phyloP scores from a whole-genome alignment of 2,888 invertebrate species.

The Nineta flava region DNA sequence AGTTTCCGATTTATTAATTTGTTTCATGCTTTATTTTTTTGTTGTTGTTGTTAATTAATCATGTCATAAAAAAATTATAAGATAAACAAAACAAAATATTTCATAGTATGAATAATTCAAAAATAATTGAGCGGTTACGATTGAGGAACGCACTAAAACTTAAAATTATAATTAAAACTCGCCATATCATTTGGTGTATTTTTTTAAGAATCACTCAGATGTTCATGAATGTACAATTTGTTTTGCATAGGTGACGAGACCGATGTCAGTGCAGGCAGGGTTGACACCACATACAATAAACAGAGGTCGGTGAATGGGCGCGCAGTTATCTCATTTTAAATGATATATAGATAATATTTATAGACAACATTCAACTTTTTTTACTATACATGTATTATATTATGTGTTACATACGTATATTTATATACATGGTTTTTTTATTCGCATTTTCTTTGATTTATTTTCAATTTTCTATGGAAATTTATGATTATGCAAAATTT shows the following conservation, averaged over 20 bases:
- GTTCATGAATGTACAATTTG: slow-evolving; percentile 13
- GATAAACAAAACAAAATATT: slow-evolving; percentile 6
- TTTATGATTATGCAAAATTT: too few species aligned
- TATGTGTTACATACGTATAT: background rate
- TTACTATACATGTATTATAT: background rate
- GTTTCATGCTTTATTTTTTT: slow-evolving; percentile 29
- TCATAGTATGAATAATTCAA: background rate
- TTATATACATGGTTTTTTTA: background rate
- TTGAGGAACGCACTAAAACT: background rate
- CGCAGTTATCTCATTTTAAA: slow-evolving; percentile 1
- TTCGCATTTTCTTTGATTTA: background rate
- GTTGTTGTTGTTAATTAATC: too few species aligned
- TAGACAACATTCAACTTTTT: background rate
- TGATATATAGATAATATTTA: background rate
- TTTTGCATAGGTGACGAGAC: slow-evolving; percentile 15
- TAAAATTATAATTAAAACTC: slow-evolving; percentile 1
- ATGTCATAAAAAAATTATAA: slow-evolving; percentile 2
- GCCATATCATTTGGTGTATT: slow-evolving; percentile 3
- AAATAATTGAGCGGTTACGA: background rate
- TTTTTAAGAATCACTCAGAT: slow-evolving; percentile 9
- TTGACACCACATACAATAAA: slow-evolving; percentile 4
- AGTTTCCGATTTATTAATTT: slow-evolving; percentile 30
- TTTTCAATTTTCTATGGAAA: background rate
- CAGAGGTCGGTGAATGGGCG: slow-evolving; percentile 2
- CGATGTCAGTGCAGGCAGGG: slow-evolving; percentile 7